These are phyloP conservation scores for Circaetus cinerascens DNA, from an alignment of 2,113 vertebrate species.

Conservation along the genomic window DNA sequence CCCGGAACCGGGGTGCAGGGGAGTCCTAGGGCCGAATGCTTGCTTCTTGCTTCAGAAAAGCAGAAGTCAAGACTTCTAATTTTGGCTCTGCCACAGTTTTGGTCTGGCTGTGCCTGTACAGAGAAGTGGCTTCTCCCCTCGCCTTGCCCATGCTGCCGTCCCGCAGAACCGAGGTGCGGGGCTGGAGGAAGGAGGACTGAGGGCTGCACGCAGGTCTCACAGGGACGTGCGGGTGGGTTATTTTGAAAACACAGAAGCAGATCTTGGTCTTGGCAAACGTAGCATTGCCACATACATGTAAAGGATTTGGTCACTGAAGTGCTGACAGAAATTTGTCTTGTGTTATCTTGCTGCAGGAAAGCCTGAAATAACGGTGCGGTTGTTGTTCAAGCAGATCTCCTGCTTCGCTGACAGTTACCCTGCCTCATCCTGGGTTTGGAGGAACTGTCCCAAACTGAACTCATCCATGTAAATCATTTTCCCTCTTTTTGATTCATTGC, in stretches of 20 bases:
- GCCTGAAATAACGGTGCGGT: constrained; percentile 56
- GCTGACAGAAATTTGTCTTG: not conserved
- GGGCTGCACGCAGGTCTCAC: not conserved
- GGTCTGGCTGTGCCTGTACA: not conserved
- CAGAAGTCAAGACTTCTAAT: constrained; percentile 1
- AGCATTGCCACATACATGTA: not conserved
- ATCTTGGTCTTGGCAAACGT: not conserved
- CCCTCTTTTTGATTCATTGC: not conserved
- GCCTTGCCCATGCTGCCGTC: not conserved
- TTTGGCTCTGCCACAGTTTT: not conserved
- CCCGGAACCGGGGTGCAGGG: not conserved
- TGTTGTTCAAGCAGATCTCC: constrained; percentile 46
- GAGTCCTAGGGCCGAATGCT: not conserved
- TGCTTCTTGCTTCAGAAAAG: not conserved
- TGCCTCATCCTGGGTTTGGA: constrained; percentile 73
- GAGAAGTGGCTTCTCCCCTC: not conserved
- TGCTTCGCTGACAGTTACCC: constrained; percentile 72
- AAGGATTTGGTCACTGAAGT: not conserved
- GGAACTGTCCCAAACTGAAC: constrained; percentile 49
- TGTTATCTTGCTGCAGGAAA: constrained; percentile 46
- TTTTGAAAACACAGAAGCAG: not conserved
- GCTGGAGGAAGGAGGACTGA: not conserved
- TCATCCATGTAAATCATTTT: constrained; percentile 68
- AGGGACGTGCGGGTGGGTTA: accelerated
- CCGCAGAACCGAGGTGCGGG: accelerated